Percentiles rank a stretch among this genome's conserved stretches.
Evolutionary conservation across 1,140 invertebrate species (phyloP).

Genomic region (Drosophila tropicalis): DNA sequence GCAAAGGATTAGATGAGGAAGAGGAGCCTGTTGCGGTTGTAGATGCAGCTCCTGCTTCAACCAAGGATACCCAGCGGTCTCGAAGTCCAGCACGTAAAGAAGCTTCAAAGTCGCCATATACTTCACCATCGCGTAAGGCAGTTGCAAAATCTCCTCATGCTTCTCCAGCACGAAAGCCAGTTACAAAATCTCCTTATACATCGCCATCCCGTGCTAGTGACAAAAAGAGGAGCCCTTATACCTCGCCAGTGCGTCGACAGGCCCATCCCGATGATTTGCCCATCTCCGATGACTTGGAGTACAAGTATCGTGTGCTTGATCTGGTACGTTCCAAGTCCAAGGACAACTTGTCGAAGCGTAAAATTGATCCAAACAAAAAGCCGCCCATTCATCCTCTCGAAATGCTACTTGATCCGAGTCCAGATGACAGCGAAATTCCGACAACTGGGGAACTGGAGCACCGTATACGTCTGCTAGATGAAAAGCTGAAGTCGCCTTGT

Average conservation of each 20-base stretch:
- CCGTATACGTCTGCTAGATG: slow-evolving; percentile 69
- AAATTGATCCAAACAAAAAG: slow-evolving; percentile 62
- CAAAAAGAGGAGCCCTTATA: slow-evolving; percentile 46
- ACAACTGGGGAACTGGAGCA: slow-evolving; percentile 76
- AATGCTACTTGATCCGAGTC: slow-evolving; percentile 75
- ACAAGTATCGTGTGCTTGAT: slow-evolving; percentile 73
- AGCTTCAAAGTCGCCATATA: slow-evolving; percentile 41
- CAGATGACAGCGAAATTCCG: slow-evolving; percentile 68
- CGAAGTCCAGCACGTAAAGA: slow-evolving; percentile 59
- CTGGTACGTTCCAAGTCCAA: slow-evolving; percentile 73
- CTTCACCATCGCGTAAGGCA: slow-evolving; percentile 47
- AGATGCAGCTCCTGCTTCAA: neutral
- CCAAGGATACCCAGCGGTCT: slow-evolving; percentile 36
- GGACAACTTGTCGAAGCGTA: slow-evolving; percentile 61
- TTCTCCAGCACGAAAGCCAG: slow-evolving; percentile 50
- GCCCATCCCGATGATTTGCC: slow-evolving; percentile 58
- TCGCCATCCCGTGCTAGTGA: slow-evolving; percentile 51
- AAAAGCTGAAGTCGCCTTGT: slow-evolving; percentile 55
- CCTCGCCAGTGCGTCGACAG: slow-evolving; percentile 56
- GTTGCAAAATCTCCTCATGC: slow-evolving; percentile 53
- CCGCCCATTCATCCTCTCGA: slow-evolving; percentile 74
- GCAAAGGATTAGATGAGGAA: slow-evolving; percentile 69
- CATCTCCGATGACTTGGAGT: slow-evolving; percentile 68
- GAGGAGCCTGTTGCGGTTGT: slow-evolving; percentile 23
- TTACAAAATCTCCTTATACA: slow-evolving; percentile 42